Evolutionary conservation across 2,888 invertebrate genomes (phyloP), one percentile per base, ranked within the genome.

Genomic region (Morpho helenor): DNA sequence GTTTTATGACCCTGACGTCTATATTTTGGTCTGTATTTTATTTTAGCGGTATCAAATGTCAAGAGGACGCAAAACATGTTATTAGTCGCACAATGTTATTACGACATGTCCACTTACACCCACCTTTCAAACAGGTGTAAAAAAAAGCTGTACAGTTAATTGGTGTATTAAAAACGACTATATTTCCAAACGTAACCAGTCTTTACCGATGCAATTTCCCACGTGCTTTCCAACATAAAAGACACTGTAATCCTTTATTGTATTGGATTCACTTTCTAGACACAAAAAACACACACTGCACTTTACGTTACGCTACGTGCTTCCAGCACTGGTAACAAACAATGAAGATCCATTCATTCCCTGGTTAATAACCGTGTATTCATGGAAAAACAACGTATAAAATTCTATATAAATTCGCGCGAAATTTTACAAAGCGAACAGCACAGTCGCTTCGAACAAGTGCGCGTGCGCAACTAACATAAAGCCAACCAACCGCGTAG

Each of bases 391-490:
- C 48, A 52, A 45, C 44, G 42, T 49, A 54, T 41, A 16, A 10
- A 16, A 8, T 22, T 49, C 40, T 40, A 41, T 6, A 58, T 57
- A 59, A 56, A 56, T 42, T 54, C 49, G 57, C 59, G 55, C 59
- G 53, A 51, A 58, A 60, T 62, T 75, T 68, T 68, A 75, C 79
- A 75, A 68, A 68, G 71, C 70, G 69, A 73, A 80, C 80, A 31
- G 31, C 31, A 77, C 85, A 81, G 69, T 74, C 82, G 72, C 72
- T 75, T 76, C 75, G 67, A 70, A 70, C 76, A 75, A 71, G 74
- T 75, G 87, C 88, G 87, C 77, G 69, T 77, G 84, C 83, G 84
- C 87, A 82, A 89, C 89, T 88, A 76, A 75, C 76, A 74, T 68
- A 63, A 72, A 68, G 70, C 73, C 77, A 74, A 71, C 81, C 79